Evolutionary conservation across 2,797 vertebrate species (phyloP).

Genomic region (Leuciscus waleckii): DNA sequence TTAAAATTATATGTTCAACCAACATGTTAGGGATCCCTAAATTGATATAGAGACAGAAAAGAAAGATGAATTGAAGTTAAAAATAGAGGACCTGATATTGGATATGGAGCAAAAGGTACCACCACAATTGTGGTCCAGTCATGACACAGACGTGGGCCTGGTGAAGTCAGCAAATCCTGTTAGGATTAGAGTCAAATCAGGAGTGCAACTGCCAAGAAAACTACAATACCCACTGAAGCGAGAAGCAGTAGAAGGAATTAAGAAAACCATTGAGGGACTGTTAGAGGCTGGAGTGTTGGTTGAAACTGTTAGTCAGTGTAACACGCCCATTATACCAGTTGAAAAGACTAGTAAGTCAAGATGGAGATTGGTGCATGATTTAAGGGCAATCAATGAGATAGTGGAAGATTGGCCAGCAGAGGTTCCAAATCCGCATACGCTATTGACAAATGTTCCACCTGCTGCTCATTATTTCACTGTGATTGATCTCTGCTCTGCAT

Average conservation of each 20-base stretch:
- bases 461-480: background rate
- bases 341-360: background rate
- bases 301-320: background rate
- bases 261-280: background rate
- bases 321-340: background rate
- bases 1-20: background rate
- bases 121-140: background rate
- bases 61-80: background rate
- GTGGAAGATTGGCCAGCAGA: background rate
- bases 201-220: background rate
- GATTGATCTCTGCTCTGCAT: background rate
- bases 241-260: background rate
- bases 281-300: background rate
- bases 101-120: background rate
- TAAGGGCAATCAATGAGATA: background rate
- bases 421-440: background rate
- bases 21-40: background rate
- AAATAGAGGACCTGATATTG: too few species aligned
- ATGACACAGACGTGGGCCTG: background rate
- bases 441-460: background rate
- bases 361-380: background rate
- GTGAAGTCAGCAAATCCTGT: background rate
- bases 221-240: fast-evolving
- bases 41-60: too few species aligned
- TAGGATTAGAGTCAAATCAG: background rate